Evolutionary conservation across 2,113 vertebrate species (phyloP), one percentile per base, ranked within the genome.

Genomic region (Otocyon megalotis): DNA sequence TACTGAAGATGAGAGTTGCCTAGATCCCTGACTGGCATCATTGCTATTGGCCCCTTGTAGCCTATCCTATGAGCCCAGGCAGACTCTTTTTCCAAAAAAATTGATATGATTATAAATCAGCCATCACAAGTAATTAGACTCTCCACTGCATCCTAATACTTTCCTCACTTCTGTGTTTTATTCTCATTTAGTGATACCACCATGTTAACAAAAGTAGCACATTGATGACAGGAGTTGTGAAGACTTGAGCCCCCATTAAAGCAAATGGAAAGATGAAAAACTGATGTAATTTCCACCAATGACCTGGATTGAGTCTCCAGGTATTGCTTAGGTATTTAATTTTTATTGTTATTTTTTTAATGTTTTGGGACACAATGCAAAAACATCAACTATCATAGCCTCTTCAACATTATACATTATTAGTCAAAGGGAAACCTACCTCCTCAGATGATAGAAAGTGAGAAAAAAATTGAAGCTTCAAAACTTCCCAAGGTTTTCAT

Each of bases 31-130:
- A 32, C 14, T 56, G 12, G 15, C n/a, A 11, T 4, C 5, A 2
- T 24, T 63, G 48, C 30, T 50, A 6, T 37, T 74, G 83, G 15
- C 32, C 28, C 10, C 19, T 50, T 28, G 3, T 26, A 14, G 5
- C 16, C 37, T 7, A 48, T 22, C 60, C 32, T 76, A 96, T 76
- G 85, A 5, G 0, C 77, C 81, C 97, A 79, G 86, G 92, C 94
- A 90, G 96, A 96, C 48, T 97, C 94, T 95, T 98, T 58, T 97
- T 91, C 96, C 56, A 82, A 96, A 98, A 89, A 98, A 96, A 97
- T 96, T 96, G 95, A 50, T 97, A 95, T 98, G 97, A 98, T 98
- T 97, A 98, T 96, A 96, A 97, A 93, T 98, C 97, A 97, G 96
- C 91, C 86, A 92, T 98, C 96, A 97, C 91, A 97, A 95, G 94